Percentiles rank a stretch among this genome's conserved stretches.
Conservation (phyloP, 37 sponge, comb jelly and placozoan species). For the Diacarnus erythraeanus region DNA sequence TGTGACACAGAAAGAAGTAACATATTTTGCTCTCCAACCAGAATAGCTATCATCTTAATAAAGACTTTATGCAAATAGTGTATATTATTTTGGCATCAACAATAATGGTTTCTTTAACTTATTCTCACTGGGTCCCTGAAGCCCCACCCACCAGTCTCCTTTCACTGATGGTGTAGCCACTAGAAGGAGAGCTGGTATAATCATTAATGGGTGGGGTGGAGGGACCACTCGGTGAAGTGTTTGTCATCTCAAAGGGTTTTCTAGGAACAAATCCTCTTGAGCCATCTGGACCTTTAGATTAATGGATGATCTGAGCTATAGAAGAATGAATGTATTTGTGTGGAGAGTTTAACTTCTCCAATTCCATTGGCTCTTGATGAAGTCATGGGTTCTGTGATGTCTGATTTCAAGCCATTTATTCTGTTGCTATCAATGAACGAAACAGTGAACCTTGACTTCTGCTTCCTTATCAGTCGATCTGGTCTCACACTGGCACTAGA, state of each 20-base stretch:
- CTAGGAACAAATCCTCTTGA: conserved; percentile 12
- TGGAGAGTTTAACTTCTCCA: too few relatives aligned
- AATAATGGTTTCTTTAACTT: background rate
- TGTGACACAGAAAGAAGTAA: too few relatives aligned
- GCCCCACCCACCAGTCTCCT: background rate
- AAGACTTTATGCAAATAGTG: too few relatives aligned
- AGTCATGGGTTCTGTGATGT: background rate
- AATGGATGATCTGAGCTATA: conserved; percentile 46
- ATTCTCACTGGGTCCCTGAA: background rate
- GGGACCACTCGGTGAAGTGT: background rate
- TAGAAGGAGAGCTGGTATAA: background rate
- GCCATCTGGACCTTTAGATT: conserved; percentile 73
- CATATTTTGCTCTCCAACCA: too few relatives aligned
- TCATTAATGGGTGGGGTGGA: background rate
- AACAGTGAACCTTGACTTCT: background rate
- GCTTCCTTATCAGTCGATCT: conserved; percentile 32
- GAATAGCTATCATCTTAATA: too few relatives aligned
- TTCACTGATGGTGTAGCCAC: background rate
- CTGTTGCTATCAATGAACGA: too few relatives aligned
- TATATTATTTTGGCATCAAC: background rate
- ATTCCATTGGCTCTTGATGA: too few relatives aligned
- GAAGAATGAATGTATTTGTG: too few relatives aligned
- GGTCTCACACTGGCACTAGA: conserved; percentile 45
- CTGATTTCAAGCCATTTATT: background rate
- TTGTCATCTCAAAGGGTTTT: background rate